These are phyloP conservation scores for Ptychochromis oligacanthus DNA, from an alignment of 2,113 vertebrate species.

Conservation along the genomic window DNA sequence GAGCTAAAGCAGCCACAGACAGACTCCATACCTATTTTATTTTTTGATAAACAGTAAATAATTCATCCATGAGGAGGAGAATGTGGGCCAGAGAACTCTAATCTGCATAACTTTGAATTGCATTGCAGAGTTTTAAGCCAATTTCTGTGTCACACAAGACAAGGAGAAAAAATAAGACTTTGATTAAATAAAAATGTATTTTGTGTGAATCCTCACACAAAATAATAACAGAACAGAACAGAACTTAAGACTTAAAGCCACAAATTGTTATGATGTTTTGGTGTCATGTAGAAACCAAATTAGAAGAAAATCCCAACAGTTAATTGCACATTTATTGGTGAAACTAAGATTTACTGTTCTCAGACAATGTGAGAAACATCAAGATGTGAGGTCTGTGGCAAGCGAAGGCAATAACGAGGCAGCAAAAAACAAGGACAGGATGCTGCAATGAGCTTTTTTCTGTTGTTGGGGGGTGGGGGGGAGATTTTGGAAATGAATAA, in stretches of 20 bases:
- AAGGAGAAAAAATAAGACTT: neutral
- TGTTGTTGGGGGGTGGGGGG: neutral
- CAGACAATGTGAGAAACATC: neutral
- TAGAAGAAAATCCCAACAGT: neutral
- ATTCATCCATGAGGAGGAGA: slow-evolving; percentile 41
- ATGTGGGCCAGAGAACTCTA: slow-evolving; percentile 40
- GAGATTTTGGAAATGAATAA: neutral
- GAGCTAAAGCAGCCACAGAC: neutral
- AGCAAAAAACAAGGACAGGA: neutral
- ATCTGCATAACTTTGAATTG: slow-evolving; percentile 40
- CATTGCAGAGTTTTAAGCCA: neutral
- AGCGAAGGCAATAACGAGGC: neutral
- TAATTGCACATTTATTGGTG: neutral
- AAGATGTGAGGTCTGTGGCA: neutral
- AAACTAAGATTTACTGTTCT: slow-evolving; percentile 8
- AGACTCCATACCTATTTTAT: slow-evolving; percentile 32
- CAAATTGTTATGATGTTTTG: neutral
- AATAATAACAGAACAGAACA: neutral
- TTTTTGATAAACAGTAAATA: slow-evolving; percentile 66
- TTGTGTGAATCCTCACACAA: neutral
- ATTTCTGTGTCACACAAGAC: neutral
- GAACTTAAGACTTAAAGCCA: neutral
- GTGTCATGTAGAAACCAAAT: neutral
- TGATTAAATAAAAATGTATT: neutral
- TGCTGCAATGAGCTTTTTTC: neutral